These are phyloP conservation scores for Alouatta palliata DNA, from an alignment of 2,113 vertebrate species.

Conservation along the genomic window DNA sequence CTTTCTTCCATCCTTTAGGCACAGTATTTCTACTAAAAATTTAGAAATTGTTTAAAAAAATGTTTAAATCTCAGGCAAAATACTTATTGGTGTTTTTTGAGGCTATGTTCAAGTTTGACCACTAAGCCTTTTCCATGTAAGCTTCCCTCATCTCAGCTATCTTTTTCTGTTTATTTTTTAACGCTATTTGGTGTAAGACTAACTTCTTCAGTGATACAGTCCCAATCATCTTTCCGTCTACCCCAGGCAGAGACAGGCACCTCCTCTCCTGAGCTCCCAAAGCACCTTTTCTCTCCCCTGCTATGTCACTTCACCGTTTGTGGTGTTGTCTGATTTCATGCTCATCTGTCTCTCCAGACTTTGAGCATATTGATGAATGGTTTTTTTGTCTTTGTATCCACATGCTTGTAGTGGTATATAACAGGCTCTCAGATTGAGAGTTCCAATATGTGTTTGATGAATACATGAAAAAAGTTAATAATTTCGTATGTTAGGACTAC, in stretches of 20 bases:
- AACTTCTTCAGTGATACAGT: accelerated
- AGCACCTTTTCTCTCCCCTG: background rate
- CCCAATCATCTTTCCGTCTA: background rate
- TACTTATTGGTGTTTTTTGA: background rate
- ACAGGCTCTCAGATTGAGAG: background rate
- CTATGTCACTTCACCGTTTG: background rate
- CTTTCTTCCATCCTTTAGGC: background rate
- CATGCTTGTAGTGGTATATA: background rate
- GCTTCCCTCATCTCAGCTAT: background rate
- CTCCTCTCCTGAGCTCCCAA: background rate
- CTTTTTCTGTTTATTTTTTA: background rate
- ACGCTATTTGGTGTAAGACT: background rate
- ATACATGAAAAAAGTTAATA: background rate
- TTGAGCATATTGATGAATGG: background rate
- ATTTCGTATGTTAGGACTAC: background rate
- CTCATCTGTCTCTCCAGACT: background rate
- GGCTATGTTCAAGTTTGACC: background rate
- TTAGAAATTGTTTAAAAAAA: background rate
- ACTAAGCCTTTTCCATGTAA: background rate
- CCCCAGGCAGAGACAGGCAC: background rate
- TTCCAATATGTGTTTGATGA: background rate
- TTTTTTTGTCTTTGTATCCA: background rate
- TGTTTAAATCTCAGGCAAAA: background rate
- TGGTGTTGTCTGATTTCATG: background rate
- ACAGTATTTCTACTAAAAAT: background rate